A percentile compares a stretch with the other conserved stretches of the same genome.
These are phyloP conservation scores for Microplitis deprimator DNA, from an alignment of 2,888 invertebrate genomes.

Conservation along the genomic window DNA sequence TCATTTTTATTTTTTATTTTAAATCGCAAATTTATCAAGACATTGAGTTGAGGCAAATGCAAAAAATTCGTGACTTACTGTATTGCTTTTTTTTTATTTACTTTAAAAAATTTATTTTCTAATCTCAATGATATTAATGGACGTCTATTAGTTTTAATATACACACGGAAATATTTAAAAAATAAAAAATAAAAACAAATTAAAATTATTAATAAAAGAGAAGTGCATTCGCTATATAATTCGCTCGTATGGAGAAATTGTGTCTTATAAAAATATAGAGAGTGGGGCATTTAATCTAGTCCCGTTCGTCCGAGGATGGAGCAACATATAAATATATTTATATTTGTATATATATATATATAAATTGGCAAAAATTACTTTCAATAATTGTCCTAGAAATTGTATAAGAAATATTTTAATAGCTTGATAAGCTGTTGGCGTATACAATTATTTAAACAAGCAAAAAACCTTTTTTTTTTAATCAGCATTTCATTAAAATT, in stretches of 20 bases:
- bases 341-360: slow-evolving; percentile 9
- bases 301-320: slow-evolving; percentile 36
- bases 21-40: not conserved
- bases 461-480: slow-evolving; percentile 13
- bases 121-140: slow-evolving; percentile 28
- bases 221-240: slow-evolving; percentile 11
- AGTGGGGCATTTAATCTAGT: slow-evolving; percentile 19
- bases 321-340: slow-evolving; percentile 9
- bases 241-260: slow-evolving; percentile 26
- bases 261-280: slow-evolving; percentile 41
- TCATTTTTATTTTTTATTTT: not conserved
- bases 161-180: slow-evolving; percentile 27
- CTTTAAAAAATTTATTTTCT: slow-evolving; percentile 4
- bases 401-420: slow-evolving; percentile 19
- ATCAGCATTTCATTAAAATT: not conserved
- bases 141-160: slow-evolving; percentile 32
- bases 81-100: slow-evolving; percentile 17
- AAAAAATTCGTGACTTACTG: slow-evolving; percentile 26
- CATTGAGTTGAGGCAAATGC: slow-evolving; percentile 28
- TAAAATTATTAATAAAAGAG: not conserved
- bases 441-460: slow-evolving; percentile 5
- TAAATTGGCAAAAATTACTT: slow-evolving; percentile 30
- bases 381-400: slow-evolving; percentile 24
- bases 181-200: slow-evolving; percentile 18
- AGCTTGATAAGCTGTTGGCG: slow-evolving; percentile 9